These are phyloP conservation scores for Thereva unica DNA, from an alignment of 2,888 invertebrate species.

Conservation along the genomic window DNA sequence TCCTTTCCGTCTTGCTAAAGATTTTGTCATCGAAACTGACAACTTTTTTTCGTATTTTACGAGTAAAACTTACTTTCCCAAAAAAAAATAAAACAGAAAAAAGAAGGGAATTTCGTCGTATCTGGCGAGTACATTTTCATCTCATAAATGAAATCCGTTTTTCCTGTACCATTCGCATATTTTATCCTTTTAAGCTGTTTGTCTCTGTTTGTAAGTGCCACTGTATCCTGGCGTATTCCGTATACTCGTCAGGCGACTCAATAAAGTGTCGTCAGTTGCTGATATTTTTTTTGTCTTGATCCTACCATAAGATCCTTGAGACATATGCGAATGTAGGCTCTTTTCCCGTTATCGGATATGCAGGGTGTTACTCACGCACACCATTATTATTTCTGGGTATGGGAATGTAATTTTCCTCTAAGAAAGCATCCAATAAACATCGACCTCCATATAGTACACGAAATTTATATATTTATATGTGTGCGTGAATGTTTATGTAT, in stretches of 20 bases:
- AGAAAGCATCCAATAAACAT: slow-evolving; percentile 31
- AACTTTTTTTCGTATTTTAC: too few relatives aligned
- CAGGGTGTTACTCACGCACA: too few relatives aligned
- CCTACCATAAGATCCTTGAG: neutral
- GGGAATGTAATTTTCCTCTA: slow-evolving; percentile 18
- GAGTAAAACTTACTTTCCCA: too few relatives aligned
- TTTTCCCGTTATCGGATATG: neutral
- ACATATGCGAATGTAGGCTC: slow-evolving; percentile 15
- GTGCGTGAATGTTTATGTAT: slow-evolving; percentile 11
- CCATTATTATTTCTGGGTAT: neutral
- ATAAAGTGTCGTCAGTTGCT: neutral
- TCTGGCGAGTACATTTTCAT: slow-evolving; percentile 22
- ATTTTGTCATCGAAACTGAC: too few relatives aligned
- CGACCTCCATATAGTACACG: slow-evolving; percentile 11
- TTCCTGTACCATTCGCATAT: slow-evolving; percentile 1
- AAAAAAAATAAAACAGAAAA: too few relatives aligned
- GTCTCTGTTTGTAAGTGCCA: slow-evolving; percentile 25
- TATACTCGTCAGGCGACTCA: slow-evolving; percentile 14
- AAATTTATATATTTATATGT: neutral
- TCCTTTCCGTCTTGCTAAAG: too few relatives aligned
- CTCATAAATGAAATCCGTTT: slow-evolving; percentile 26
- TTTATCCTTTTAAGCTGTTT: slow-evolving; percentile 3
- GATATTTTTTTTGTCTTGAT: neutral
- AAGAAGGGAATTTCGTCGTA: too few relatives aligned
- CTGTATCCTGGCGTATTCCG: slow-evolving; percentile 15